Percentiles rank a stretch among this genome's conserved stretches.
Evolutionary conservation across 2,888 invertebrate species (phyloP).

Genomic region (Sarcophaga subvicina): DNA sequence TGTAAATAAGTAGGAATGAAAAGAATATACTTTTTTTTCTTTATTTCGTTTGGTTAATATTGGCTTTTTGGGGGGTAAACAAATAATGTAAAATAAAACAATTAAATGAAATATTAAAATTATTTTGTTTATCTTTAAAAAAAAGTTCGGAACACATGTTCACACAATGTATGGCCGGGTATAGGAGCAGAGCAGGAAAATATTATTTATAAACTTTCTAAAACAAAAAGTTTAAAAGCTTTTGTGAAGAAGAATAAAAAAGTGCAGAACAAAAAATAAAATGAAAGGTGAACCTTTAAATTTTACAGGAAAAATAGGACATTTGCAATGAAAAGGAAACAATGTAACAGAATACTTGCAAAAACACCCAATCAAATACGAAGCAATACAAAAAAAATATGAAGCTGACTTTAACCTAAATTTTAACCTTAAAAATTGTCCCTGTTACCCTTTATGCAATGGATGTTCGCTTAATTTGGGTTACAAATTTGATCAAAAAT

Average conservation of each 20-base stretch:
- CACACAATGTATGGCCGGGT: not conserved
- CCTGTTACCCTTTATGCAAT: too few species aligned
- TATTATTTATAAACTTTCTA: constrained; percentile 59
- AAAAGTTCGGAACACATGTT: not conserved
- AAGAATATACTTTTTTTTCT: not conserved
- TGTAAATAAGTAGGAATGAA: constrained; percentile 22
- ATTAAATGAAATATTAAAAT: constrained; percentile 67
- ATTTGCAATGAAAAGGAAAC: not conserved
- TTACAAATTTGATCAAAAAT: too few species aligned
- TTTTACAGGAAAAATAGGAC: not conserved
- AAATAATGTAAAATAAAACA: constrained; percentile 52
- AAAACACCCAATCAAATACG: too few species aligned
- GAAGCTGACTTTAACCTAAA: too few species aligned
- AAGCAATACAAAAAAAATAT: too few species aligned
- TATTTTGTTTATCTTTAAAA: constrained; percentile 19
- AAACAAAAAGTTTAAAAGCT: too few species aligned
- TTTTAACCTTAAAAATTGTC: too few species aligned
- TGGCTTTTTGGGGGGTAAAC: constrained; percentile 53
- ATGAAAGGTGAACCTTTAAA: constrained; percentile 48
- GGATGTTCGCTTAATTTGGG: too few species aligned
- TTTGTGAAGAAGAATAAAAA: too few species aligned
- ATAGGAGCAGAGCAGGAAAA: not conserved
- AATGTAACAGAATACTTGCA: too few species aligned
- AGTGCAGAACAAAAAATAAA: constrained; percentile 24
- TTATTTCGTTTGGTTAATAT: constrained; percentile 17